Conservation (phyloP, 1,140 invertebrate species). For the Dolichoris vasculosae region DNA sequence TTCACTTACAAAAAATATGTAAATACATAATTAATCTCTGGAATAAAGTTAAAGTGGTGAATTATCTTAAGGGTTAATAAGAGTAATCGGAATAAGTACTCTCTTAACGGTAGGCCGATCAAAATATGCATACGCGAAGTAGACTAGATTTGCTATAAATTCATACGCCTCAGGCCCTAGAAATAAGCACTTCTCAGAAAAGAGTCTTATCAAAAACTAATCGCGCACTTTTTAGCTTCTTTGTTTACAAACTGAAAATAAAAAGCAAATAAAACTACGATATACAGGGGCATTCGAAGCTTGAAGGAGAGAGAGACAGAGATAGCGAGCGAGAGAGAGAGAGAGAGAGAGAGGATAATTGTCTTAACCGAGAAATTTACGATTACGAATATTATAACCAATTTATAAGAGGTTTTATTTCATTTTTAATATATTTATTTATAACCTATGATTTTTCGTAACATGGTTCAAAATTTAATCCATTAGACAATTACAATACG, state of each 20-base stretch:
- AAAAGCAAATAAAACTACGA: no score
- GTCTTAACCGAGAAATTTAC: no score
- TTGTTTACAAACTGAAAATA: background rate
- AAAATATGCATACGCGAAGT: background rate
- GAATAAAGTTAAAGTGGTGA: background rate
- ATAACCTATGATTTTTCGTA: no score
- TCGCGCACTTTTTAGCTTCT: background rate
- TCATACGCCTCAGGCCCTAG: background rate
- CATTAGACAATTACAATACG: no score
- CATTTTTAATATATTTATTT: no score
- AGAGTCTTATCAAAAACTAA: background rate
- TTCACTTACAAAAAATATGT: background rate
- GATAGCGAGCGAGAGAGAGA: no score
- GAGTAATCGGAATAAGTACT: background rate
- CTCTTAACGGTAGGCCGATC: background rate
- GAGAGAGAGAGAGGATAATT: no score
- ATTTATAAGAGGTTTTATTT: no score
- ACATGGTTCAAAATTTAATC: no score
- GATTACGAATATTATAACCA: no score
- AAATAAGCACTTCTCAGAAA: background rate
- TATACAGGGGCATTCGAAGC: no score
- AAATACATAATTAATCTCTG: background rate
- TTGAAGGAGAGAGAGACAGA: no score
- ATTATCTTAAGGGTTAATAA: background rate
- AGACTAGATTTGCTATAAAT: background rate